Percentiles rank a stretch among this genome's conserved stretches.
Evolutionary conservation across 2,888 invertebrate species (phyloP).

Genomic region (Tipula lateralis): DNA sequence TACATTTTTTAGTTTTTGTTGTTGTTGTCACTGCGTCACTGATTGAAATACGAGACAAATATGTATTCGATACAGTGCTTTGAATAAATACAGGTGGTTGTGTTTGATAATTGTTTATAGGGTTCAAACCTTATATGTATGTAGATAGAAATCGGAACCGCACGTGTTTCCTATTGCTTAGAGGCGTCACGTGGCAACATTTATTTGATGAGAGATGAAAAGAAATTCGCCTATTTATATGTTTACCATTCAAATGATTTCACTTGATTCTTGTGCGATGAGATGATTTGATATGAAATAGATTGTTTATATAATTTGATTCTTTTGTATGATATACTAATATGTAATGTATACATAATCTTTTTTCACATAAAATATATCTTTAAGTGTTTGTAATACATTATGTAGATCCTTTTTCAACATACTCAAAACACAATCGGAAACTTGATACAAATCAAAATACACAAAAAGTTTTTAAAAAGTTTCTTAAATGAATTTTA

Average conservation of each 20-base stretch:
- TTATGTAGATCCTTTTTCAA: neutral
- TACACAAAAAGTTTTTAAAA: neutral
- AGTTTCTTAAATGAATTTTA: neutral
- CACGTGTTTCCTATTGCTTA: conserved; percentile 25
- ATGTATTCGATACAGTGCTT: neutral
- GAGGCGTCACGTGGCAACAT: conserved; percentile 26
- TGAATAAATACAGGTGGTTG: neutral
- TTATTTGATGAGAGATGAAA: neutral
- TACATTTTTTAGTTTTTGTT: neutral
- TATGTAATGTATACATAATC: neutral
- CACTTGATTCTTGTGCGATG: neutral
- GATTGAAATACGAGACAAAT: neutral
- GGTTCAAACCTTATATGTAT: neutral
- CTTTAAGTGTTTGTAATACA: neutral
- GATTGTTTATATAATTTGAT: neutral
- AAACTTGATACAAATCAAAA: neutral
- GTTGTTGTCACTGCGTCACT: neutral
- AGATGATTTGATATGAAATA: neutral
- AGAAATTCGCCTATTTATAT: neutral
- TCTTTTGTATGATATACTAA: neutral
- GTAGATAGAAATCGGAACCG: neutral
- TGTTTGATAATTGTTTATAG: neutral
- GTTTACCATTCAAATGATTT: neutral
- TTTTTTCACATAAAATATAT: neutral
- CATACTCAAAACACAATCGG: neutral